These are phyloP conservation scores for Esperia sulphurella DNA, from an alignment of 2,888 invertebrate species.

Conservation along the genomic window DNA sequence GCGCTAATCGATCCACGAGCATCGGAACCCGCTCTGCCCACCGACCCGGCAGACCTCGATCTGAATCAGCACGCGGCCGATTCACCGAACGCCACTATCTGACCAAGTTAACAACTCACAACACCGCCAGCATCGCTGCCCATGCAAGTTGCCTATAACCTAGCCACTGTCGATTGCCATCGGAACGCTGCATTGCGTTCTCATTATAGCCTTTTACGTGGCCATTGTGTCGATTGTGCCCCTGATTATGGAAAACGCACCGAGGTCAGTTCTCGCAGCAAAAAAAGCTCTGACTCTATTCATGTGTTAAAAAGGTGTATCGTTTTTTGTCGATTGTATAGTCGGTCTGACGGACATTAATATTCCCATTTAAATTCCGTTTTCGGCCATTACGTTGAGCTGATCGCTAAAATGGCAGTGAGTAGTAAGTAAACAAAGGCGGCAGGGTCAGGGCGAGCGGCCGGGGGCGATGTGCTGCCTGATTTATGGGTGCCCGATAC, in stretches of 20 bases:
- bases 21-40: constrained; percentile 44
- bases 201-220: constrained; percentile 59
- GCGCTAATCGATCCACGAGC: constrained; percentile 52
- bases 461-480: constrained; percentile 60
- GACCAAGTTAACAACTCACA: constrained; percentile 45
- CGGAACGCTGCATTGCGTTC: constrained; percentile 46
- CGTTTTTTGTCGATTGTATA: constrained; percentile 34
- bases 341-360: constrained; percentile 34
- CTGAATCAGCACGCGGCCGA: constrained; percentile 63
- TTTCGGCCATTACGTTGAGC: constrained; percentile 19
- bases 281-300: constrained; percentile 44
- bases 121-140: constrained; percentile 22
- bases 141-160: constrained; percentile 13
- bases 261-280: constrained; percentile 49
- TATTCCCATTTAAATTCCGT: constrained; percentile 36
- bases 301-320: constrained; percentile 44
- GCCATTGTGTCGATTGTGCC: constrained; percentile 59
- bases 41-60: constrained; percentile 64
- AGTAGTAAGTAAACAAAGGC: constrained; percentile 54
- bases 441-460: constrained; percentile 55
- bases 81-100: constrained; percentile 49
- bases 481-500: constrained; percentile 68
- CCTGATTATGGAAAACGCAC: constrained; percentile 54
- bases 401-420: constrained; percentile 42
- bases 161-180: constrained; percentile 42